Base-by-base conservation (phyloP, 1,140 invertebrate species). In the Nasonia longicornis region DNA sequence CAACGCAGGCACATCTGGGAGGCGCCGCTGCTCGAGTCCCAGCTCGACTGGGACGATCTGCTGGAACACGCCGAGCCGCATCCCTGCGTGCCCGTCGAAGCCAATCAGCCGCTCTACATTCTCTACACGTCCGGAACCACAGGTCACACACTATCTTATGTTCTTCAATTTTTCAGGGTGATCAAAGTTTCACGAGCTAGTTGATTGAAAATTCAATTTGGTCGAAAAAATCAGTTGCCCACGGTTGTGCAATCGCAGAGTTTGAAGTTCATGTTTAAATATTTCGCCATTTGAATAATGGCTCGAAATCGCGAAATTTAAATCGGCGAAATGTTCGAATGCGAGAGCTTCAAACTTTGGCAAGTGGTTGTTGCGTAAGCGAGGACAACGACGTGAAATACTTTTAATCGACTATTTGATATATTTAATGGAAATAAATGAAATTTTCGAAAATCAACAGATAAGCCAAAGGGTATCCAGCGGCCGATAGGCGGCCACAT, bases 101-200 rank as follows among this genome's bases (percentile, higher is more conserved):
- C 97, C 12, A 97, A 96, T 85, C 95, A 98, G 84, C 96, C 97
- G 0, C 89, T 98, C 4, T 99, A 98, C 85, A 95, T 99, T 81
- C 91, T 99, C 0, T 98, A 99, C 87, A 99, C 97, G 1, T 98
- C 97, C 4, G 97, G 97, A 76, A 97, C 96, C 16, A 97, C 96
- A 82, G 95, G 95, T 91, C 38, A 22, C 22, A 22, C 22, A 42
- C 38, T 26, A 26, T 26, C 26, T 42, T 42, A 3, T 45, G 20
- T 42, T 72, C 12, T 72, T 70, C 31, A 1, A 4, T 29, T 70
- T 29, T 35, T 29, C 26, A 64, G 3, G 45, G 0, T 26, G 11
- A 74, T 20, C 6, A 6, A 64, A 42, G 8, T 42, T 42, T 42
- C 6, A 42, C 38, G 38, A 42, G 10, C 26, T 26, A 42, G 38